phyloP scores from a whole-genome alignment of 2,888 invertebrate species.

The Baronia brevicornis region DNA sequence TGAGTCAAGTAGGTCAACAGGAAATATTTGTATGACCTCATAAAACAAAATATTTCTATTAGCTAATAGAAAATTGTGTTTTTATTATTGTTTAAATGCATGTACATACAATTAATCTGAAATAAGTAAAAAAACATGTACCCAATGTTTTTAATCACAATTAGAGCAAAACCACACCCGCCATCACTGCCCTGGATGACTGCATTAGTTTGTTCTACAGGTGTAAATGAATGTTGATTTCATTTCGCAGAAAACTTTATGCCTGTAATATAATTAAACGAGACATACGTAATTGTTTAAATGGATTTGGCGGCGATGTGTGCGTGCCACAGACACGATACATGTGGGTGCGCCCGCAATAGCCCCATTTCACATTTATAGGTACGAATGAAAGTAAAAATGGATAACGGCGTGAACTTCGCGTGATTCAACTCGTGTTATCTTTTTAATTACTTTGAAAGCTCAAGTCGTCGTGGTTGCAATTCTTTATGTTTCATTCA shows the following conservation, averaged over 20 bases:
- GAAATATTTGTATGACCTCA: no score
- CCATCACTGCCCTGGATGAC: conserved; percentile 15
- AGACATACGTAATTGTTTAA: conserved; percentile 46
- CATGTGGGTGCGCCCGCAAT: conserved; percentile 38
- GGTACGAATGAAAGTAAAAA: conserved; percentile 5
- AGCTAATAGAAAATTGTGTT: no score
- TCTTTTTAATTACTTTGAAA: conserved; percentile 26
- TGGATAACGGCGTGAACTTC: conserved; percentile 16
- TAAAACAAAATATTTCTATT: no score
- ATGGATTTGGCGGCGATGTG: conserved; percentile 27
- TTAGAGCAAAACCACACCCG: conserved; percentile 13
- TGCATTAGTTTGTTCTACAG: conserved; percentile 13
- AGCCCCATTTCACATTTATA: conserved; percentile 21
- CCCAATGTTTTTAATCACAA: conserved; percentile 12
- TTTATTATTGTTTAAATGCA: no score
- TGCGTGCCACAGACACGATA: conserved; percentile 34
- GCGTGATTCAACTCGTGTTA: conserved; percentile 19
- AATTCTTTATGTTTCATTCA: no score
- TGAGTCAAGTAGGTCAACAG: no score
- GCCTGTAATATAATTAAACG: conserved; percentile 35
- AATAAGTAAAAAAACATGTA: conserved; percentile 4
- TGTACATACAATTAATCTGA: conserved; percentile 5
- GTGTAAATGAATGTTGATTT: conserved; percentile 22
- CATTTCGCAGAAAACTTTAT: conserved; percentile 47
- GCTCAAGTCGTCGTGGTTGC: no score